phyloP scores from a whole-genome alignment of 2,797 vertebrate genomes.

The Enteromius mattozi region DNA sequence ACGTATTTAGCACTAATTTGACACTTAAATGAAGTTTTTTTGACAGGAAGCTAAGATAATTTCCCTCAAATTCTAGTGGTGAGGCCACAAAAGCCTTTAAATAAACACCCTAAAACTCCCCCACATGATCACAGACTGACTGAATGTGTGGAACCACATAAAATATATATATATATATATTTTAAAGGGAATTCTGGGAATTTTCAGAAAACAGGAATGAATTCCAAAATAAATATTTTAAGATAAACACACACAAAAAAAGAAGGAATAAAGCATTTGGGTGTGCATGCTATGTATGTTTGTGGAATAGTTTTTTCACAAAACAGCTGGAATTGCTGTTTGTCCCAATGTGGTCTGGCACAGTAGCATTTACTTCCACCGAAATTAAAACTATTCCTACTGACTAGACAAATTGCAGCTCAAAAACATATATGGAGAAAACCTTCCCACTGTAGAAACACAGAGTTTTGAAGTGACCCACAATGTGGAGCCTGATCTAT shows the following conservation, averaged over 20 bases:
- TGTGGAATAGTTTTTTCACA: background rate
- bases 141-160: slow-evolving; percentile 65
- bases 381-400: slow-evolving; percentile 18
- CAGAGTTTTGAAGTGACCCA: background rate
- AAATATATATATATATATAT: background rate
- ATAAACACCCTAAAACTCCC: slow-evolving; percentile 54
- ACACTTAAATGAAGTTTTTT: background rate
- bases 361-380: background rate
- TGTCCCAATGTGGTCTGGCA: slow-evolving; percentile 30
- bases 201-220: background rate
- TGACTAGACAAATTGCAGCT: slow-evolving; percentile 26
- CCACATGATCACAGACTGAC: slow-evolving; percentile 11
- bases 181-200: slow-evolving; percentile 3
- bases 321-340: slow-evolving; percentile 21
- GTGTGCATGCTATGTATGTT: background rate
- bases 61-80: slow-evolving; percentile 38
- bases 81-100: slow-evolving; percentile 62
- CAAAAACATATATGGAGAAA: slow-evolving; percentile 18
- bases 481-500: background rate
- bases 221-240: slow-evolving; percentile 10
- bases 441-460: slow-evolving; percentile 7
- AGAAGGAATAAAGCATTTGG: background rate
- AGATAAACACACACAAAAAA: background rate
- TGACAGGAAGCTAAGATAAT: slow-evolving; percentile 19
- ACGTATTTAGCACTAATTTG: background rate